phyloP scores from a whole-genome alignment of 2,888 invertebrate species.

The Melitaea athalia region DNA sequence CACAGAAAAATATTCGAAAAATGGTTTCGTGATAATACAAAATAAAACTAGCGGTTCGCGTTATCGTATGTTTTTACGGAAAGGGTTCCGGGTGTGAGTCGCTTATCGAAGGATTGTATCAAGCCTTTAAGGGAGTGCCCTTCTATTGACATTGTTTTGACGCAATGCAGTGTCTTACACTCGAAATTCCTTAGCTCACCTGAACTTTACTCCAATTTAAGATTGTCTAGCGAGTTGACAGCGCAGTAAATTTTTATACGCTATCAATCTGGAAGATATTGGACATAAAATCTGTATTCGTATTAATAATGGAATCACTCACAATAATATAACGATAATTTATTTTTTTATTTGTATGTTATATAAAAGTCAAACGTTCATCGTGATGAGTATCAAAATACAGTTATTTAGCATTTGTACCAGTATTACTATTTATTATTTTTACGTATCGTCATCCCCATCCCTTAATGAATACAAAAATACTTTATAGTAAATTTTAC shows the following conservation, averaged over 20 bases:
- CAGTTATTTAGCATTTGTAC: too few species aligned
- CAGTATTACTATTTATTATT: too few species aligned
- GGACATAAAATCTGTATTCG: not conserved
- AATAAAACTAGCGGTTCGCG: not conserved
- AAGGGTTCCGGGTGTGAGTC: slow-evolving; percentile 14
- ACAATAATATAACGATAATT: not conserved
- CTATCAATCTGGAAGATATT: not conserved
- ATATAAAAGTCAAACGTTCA: too few species aligned
- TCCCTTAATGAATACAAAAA: too few species aligned
- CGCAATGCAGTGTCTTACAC: slow-evolving; percentile 44
- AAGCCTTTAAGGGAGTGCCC: slow-evolving; percentile 33
- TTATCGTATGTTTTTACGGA: not conserved
- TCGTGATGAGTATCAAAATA: too few species aligned
- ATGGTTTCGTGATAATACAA: not conserved
- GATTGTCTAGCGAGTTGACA: slow-evolving; percentile 28
- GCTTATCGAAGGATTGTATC: slow-evolving; percentile 25
- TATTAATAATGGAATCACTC: not conserved
- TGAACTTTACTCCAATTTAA: slow-evolving; percentile 24
- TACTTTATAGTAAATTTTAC: too few species aligned
- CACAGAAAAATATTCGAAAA: not conserved
- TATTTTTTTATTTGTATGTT: not conserved
- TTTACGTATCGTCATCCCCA: too few species aligned
- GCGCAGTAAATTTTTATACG: slow-evolving; percentile 27
- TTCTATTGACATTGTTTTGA: slow-evolving; percentile 47
- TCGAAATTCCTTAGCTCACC: slow-evolving; percentile 34